Percentiles rank a stretch among this genome's conserved stretches.
phyloP scores from a whole-genome alignment of 2,797 vertebrate species.

The Squalus acanthias region DNA sequence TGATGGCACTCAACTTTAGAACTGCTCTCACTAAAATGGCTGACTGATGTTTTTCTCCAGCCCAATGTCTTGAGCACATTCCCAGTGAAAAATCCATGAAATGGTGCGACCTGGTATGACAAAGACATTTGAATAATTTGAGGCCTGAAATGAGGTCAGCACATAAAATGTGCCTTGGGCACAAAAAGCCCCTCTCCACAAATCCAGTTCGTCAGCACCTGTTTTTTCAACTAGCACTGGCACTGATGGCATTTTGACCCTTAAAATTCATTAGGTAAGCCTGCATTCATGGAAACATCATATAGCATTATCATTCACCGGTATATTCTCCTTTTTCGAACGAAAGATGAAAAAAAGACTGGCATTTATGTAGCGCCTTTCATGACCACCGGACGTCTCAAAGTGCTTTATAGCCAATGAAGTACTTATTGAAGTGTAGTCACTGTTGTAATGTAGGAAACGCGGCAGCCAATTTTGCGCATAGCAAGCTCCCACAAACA shows the following conservation, averaged over 20 bases:
- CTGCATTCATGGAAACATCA: neutral
- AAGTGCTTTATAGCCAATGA: too few relatives aligned
- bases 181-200: neutral
- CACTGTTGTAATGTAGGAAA: too few relatives aligned
- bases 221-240: neutral
- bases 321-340: too few relatives aligned
- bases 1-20: neutral
- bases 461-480: too few relatives aligned
- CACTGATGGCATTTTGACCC: neutral
- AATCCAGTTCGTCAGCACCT: neutral
- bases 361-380: too few relatives aligned
- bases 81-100: neutral
- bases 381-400: too few relatives aligned
- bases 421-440: too few relatives aligned
- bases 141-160: neutral
- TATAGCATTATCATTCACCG: neutral
- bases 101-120: neutral
- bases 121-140: neutral
- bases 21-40: neutral
- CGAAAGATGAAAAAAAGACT: too few relatives aligned
- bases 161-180: neutral
- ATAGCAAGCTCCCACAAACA: too few relatives aligned
- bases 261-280: neutral
- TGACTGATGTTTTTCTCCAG: neutral
- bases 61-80: neutral